Percentiles rank a stretch among this genome's conserved stretches.
These are phyloP conservation scores for Sardina pilchardus DNA, from an alignment of 2,113 vertebrate species.

Conservation along the genomic window DNA sequence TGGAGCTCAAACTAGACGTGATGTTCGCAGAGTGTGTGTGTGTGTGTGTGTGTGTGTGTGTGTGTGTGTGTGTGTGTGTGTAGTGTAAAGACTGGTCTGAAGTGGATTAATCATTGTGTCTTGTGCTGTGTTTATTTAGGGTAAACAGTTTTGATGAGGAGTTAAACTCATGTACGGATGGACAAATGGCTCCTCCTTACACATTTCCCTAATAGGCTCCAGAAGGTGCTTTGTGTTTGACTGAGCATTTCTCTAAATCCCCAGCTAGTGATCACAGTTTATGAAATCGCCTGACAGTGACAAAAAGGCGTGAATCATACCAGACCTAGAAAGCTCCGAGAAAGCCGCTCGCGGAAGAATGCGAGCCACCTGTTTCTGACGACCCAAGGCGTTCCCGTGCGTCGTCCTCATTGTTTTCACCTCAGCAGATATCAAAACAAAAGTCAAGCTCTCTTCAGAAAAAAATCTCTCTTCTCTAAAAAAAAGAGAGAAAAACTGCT, in stretches of 20 bases:
- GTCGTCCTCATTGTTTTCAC: slow-evolving; percentile 11
- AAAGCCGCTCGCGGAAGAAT: background rate
- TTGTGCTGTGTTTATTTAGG: background rate
- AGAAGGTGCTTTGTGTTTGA: background rate
- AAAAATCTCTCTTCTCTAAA: too few species aligned
- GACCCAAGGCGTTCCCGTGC: background rate
- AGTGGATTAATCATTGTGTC: background rate
- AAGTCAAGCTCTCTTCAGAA: background rate
- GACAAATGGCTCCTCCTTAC: background rate
- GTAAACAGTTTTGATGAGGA: slow-evolving; percentile 13
- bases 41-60: background rate
- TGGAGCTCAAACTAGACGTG: background rate
- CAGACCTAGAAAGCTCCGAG: background rate
- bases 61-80: background rate
- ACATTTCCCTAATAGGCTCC: background rate
- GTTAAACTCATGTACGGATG: background rate
- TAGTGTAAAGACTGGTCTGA: background rate
- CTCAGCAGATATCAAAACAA: slow-evolving; percentile 12
- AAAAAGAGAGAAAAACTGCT: background rate
- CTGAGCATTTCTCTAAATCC: background rate
- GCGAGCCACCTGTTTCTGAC: background rate
- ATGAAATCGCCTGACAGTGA: background rate
- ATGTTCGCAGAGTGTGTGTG: background rate
- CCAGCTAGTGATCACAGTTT: background rate
- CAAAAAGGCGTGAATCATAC: background rate